These are phyloP conservation scores for Sphenodon punctatus DNA, from an alignment of 2,797 vertebrate genomes.

Conservation along the genomic window DNA sequence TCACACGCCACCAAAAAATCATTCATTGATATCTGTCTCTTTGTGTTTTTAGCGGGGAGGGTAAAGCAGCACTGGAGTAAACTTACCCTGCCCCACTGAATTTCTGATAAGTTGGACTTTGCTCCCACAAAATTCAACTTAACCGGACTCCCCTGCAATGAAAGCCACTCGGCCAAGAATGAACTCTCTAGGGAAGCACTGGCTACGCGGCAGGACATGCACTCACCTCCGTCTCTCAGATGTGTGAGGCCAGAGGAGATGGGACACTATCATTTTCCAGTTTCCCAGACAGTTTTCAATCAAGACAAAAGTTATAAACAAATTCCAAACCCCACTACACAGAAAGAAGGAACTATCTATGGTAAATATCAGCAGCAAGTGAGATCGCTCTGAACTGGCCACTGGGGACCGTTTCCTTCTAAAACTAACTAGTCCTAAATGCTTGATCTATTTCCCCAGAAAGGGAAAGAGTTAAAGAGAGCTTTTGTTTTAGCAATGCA, in stretches of 20 bases:
- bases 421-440: neutral
- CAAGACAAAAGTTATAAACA: neutral
- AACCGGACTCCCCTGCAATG: no score
- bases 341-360: neutral
- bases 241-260: neutral
- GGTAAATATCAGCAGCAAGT: neutral
- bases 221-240: neutral
- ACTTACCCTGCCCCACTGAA: no score
- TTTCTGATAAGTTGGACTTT: no score
- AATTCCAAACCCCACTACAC: neutral
- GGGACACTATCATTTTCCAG: neutral
- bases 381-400: neutral
- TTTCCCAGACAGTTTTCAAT: neutral
- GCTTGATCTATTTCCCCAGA: neutral
- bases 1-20: no score
- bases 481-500: neutral
- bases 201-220: neutral
- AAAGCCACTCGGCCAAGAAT: neutral
- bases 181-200: neutral
- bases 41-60: no score
- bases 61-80: no score
- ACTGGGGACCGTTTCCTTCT: neutral
- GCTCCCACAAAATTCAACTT: no score
- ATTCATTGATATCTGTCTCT: no score
- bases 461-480: no score